Evolutionary conservation across 2,888 invertebrate species (phyloP), one percentile per base, ranked within the genome.

Genomic region (Ommatoiulus sabulosus): DNA sequence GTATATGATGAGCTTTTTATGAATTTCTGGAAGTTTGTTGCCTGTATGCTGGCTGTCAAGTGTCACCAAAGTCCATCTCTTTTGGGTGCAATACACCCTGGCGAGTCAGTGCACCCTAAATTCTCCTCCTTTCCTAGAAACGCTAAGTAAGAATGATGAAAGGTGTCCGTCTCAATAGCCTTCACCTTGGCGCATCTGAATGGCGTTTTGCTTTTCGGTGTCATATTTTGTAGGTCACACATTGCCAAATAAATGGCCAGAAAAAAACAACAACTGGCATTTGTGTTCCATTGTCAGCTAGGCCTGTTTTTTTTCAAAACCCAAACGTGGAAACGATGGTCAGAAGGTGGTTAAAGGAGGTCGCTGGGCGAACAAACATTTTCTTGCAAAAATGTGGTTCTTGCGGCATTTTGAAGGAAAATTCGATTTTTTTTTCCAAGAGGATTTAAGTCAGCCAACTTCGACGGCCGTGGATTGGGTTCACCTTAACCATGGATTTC

Each of bases 181-280:
- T 72, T 72, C 72, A 72, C 72, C 72, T 72, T 72, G 72, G 72
- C 72, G 72, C 24, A 72, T 24, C 72, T 72, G 72, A 72, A 72
- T 24, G 72, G 72, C 24, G 10, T 72, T 72, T 24, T 72, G 72
- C 72, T 72, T 72, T 72, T 72, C 72, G 72, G 72, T 72, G 72
- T 72, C 72, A 72, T n/a, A 72, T 72, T 72, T 72, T 72, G 24
- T 72, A 72, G 72, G 72, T 72, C 72, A 63, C n/a, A 24, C 72
- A 72, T 24, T 72, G 24, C 7, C 24, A 72, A 72, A 72, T 72
- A 72, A 72, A 7, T 24, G 72, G 24, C 72, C 72, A n/a, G 24
- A 72, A 72, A 72, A 72, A 72, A 72, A 8, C 35, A 35, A 35
- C 35, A 35, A 35, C 35, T 72, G 72, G 63, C 20, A 63, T 20